Evolutionary conservation across 2,113 vertebrate species (phyloP).

Genomic region (Myotis davidii): DNA sequence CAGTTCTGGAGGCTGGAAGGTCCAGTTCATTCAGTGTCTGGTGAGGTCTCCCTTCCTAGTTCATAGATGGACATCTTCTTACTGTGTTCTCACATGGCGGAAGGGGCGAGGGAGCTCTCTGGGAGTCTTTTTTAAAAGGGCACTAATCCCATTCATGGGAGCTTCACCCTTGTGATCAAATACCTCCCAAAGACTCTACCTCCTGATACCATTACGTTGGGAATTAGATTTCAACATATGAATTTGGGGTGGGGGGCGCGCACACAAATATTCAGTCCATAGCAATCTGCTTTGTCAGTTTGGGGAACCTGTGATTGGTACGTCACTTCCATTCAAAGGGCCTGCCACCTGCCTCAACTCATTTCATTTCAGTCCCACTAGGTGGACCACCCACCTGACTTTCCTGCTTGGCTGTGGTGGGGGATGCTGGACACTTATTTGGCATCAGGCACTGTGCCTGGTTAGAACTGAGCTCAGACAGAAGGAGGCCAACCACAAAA

Average conservation of each 20-base stretch:
- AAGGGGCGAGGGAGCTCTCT: not conserved
- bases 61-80: not conserved
- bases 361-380: not conserved
- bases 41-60: not conserved
- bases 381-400: not conserved
- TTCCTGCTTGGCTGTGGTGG: not conserved
- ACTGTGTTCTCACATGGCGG: not conserved
- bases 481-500: not conserved
- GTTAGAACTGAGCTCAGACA: not conserved
- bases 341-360: not conserved
- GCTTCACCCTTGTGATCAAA: not conserved
- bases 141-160: not conserved
- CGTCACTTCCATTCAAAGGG: not conserved
- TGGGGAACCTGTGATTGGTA: not conserved
- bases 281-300: not conserved
- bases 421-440: not conserved
- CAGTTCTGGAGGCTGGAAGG: not conserved
- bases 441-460: not conserved
- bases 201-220: not conserved
- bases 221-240: not conserved
- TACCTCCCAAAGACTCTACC: not conserved
- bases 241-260: not conserved
- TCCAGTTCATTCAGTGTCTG: not conserved
- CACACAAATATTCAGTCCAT: not conserved
- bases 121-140: not conserved